Conservation (phyloP, 2,888 invertebrate species). For the Melinaea menophilus region DNA sequence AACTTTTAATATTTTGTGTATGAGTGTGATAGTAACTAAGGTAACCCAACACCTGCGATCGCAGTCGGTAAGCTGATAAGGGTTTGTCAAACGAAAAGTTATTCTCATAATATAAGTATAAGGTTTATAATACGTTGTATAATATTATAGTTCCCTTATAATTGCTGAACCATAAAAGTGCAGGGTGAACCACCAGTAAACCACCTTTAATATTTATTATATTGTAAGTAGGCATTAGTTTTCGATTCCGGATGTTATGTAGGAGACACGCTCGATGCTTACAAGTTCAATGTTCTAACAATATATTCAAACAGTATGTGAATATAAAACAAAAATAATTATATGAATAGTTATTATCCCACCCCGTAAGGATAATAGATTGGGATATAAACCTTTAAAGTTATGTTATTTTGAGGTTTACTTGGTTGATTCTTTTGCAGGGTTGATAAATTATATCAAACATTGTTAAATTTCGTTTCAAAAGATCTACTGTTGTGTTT, state of each 20-base stretch:
- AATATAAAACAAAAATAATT: neutral
- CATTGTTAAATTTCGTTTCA: too few relatives aligned
- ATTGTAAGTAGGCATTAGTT: too few relatives aligned
- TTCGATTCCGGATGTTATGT: slow-evolving; percentile 35
- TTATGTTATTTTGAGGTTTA: too few relatives aligned
- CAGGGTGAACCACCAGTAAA: slow-evolving; percentile 15
- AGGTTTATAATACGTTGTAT: neutral
- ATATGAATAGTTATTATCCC: too few relatives aligned
- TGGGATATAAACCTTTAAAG: too few relatives aligned
- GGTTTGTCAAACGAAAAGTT: slow-evolving; percentile 12
- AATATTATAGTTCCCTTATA: slow-evolving; percentile 16
- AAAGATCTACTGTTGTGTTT: too few relatives aligned
- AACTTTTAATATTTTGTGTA: neutral
- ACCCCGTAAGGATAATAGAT: too few relatives aligned
- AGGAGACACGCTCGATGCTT: slow-evolving; percentile 54
- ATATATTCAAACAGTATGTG: neutral
- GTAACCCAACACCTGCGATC: slow-evolving; percentile 39
- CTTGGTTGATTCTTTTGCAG: too few relatives aligned
- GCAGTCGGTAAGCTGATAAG: slow-evolving; percentile 34
- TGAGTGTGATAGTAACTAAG: slow-evolving; percentile 28
- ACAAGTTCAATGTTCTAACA: slow-evolving; percentile 49
- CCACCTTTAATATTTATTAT: neutral
- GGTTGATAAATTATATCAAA: too few relatives aligned
- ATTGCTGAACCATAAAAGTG: slow-evolving; percentile 22
- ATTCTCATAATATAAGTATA: slow-evolving; percentile 4